Conservation (phyloP, 2,888 invertebrate genomes). For the Melitaea athalia region DNA sequence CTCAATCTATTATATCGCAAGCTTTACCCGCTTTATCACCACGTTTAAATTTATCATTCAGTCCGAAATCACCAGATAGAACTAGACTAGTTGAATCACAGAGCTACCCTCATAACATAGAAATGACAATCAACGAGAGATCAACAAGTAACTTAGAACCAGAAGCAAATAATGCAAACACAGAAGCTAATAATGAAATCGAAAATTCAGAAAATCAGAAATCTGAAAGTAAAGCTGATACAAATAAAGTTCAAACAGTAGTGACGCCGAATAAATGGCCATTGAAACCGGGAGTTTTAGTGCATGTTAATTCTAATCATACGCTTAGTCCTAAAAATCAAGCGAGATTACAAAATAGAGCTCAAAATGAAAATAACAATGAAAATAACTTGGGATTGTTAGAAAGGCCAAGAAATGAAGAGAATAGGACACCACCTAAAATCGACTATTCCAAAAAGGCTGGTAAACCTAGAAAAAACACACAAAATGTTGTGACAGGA, state of each 20-base stretch:
- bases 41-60: slow-evolving; percentile 70
- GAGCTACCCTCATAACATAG: slow-evolving; percentile 57
- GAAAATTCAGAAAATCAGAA: slow-evolving; percentile 54
- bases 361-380: slow-evolving; percentile 44
- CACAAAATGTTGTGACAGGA: slow-evolving; percentile 65
- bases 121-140: slow-evolving; percentile 65
- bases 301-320: slow-evolving; percentile 93
- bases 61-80: slow-evolving; percentile 74
- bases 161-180: slow-evolving; percentile 56
- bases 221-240: slow-evolving; percentile 53
- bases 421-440: slow-evolving; percentile 47
- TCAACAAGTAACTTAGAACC: slow-evolving; percentile 55
- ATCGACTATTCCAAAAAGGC: slow-evolving; percentile 69
- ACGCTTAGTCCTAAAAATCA: slow-evolving; percentile 84
- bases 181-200: slow-evolving; percentile 46
- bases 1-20: slow-evolving; percentile 81
- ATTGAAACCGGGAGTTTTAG: slow-evolving; percentile 92
- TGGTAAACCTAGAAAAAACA: slow-evolving; percentile 61
- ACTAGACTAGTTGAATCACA: slow-evolving; percentile 70
- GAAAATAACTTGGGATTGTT: slow-evolving; percentile 68
- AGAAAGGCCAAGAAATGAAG: slow-evolving; percentile 63
- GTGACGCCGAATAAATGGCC: slow-evolving; percentile 90
- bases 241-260: slow-evolving; percentile 59
- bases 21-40: slow-evolving; percentile 78
- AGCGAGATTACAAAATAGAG: slow-evolving; percentile 60